Percentiles rank a stretch among this genome's conserved stretches.
These are phyloP conservation scores for Whitmania pigra DNA, from an alignment of 1,140 invertebrate species.

Conservation along the genomic window DNA sequence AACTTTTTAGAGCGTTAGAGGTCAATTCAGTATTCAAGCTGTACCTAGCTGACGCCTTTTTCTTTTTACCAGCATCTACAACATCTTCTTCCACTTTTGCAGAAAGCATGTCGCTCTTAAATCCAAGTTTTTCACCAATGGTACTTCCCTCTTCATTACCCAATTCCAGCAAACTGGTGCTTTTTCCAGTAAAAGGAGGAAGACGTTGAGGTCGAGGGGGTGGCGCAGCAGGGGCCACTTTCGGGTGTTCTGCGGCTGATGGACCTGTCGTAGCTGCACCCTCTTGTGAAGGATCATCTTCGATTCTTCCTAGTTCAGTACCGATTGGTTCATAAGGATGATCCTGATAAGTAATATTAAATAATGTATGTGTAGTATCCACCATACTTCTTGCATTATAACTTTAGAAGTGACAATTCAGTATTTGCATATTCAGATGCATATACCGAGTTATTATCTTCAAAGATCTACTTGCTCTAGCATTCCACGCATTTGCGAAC, in stretches of 20 bases:
- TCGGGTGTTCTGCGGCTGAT: not conserved
- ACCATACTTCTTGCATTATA: too few species aligned
- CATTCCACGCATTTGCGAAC: too few species aligned
- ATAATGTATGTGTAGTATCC: too few species aligned
- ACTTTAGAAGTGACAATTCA: too few species aligned
- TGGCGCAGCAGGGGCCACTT: not conserved
- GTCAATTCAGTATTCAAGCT: too few species aligned
- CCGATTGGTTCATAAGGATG: slow-evolving; percentile 10
- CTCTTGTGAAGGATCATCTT: not conserved
- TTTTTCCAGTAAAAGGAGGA: slow-evolving; percentile 9
- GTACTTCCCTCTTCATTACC: not conserved
- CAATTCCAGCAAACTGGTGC: slow-evolving; percentile 5
- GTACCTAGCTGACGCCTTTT: too few species aligned
- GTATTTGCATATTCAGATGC: too few species aligned
- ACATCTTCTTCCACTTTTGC: slow-evolving; percentile 1
- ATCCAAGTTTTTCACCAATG: slow-evolving; percentile 10
- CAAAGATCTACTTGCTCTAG: too few species aligned
- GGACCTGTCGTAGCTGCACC: not conserved
- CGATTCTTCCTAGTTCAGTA: not conserved
- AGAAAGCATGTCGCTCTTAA: not conserved
- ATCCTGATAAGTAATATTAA: not conserved
- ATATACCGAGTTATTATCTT: too few species aligned
- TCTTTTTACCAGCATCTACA: too few species aligned
- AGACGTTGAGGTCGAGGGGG: not conserved
- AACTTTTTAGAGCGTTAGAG: too few species aligned